Percentiles rank a stretch among this genome's conserved stretches.
Conservation (phyloP, 2,113 vertebrate genomes). For the Tapirus terrestris region DNA sequence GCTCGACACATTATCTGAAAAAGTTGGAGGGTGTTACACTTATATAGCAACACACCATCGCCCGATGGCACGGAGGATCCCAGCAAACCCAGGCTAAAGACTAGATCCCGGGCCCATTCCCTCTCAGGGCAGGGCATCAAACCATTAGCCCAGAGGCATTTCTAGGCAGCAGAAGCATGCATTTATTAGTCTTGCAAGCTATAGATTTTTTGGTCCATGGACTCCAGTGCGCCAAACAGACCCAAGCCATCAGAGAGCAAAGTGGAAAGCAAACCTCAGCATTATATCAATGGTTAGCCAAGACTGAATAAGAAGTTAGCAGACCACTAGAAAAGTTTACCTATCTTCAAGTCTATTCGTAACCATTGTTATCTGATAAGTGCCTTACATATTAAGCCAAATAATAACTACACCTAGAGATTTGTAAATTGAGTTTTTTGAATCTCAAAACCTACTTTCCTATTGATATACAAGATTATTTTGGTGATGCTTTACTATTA, state of each 20-base stretch:
- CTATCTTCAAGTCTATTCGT: neutral
- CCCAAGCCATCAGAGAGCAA: neutral
- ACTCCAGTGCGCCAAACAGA: neutral
- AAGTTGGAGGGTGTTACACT: neutral
- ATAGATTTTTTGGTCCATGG: neutral
- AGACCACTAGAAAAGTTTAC: neutral
- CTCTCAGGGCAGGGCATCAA: neutral
- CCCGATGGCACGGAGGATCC: neutral
- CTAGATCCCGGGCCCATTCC: neutral
- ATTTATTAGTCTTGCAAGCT: neutral
- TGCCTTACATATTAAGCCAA: neutral
- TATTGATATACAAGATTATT: neutral
- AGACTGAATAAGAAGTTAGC: neutral
- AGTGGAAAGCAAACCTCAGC: neutral
- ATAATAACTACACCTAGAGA: neutral
- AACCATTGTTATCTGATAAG: neutral
- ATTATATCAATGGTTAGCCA: neutral
- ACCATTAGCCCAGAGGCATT: neutral
- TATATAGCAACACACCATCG: neutral
- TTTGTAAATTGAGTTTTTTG: neutral
- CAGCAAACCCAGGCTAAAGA: neutral
- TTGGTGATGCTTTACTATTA: neutral
- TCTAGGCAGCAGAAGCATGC: neutral
- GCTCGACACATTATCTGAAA: neutral
- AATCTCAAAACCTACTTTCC: neutral